Evolutionary conservation across 2,888 invertebrate species (phyloP), one percentile per base, ranked within the genome.

Genomic region (Chorisops tibialis): DNA sequence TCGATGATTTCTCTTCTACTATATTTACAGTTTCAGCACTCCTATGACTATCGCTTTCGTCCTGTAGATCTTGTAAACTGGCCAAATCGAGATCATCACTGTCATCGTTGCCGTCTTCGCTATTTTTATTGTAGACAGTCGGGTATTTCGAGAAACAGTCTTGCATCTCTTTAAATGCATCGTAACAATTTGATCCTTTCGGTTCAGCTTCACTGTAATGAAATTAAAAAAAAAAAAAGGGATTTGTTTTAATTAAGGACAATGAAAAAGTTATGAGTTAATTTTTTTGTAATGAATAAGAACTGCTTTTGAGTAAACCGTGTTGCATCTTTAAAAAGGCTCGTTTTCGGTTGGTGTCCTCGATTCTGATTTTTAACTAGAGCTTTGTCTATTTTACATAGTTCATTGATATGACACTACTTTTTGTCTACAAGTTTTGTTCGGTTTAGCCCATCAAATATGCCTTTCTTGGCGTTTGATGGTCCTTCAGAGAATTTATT

Each of bases 111-210:
- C 83, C 84, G 64, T 85, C 86, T 62, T 84, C 83, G 41, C 83
- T 83, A n/a, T 84, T 81, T 74, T 87, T 86, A 72, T 87, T 87
- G 74, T 96, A 96, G 22, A 96, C 81, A 21, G 88, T 85, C 4
- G 96, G 96, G 80, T 88, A 96, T 67, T 87, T 81, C 45, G 87
- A 80, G 89, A 96, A 95, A 75, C 96, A 97, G 30, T 85, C 83
- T 74, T 93, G 93, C 95, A 96, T 96, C 56, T 85, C 85, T 73
- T 88, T 88, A 78, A 96, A 96, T 69, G 88, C 85, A 66, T 94
- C 91, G 73, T 89, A 90, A 78, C 97, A 97, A 72, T 97, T 94
- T 49, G 90, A 89, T 59, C 96, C 96, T 79, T 96, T 96, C 0
- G 93, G 91, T 3, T 96, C 95, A 3, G 88, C 88, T 63, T 85